These are phyloP conservation scores for Pluvialis apricaria DNA, from an alignment of 2,113 vertebrate genomes.

Conservation along the genomic window DNA sequence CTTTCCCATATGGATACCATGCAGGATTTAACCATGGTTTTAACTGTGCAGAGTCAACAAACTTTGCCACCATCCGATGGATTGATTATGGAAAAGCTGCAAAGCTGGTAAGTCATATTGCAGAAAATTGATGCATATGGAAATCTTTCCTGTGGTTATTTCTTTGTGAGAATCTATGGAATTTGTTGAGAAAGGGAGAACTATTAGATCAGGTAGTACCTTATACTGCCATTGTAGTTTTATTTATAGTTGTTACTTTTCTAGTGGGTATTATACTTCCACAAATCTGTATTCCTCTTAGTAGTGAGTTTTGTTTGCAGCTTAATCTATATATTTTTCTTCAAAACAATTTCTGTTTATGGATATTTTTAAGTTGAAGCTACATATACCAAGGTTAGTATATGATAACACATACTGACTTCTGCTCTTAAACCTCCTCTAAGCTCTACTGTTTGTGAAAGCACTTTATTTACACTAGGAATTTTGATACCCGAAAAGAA, in stretches of 20 bases:
- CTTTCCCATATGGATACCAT: conserved; percentile 97
- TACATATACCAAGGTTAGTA: background rate
- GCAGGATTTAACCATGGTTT: conserved; percentile 98
- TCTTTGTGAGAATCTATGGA: background rate
- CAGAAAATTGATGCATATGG: background rate
- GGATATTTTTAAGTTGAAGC: background rate
- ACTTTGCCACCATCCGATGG: conserved; percentile 95
- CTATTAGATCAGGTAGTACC: background rate
- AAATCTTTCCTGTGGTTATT: background rate
- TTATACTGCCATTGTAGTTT: background rate
- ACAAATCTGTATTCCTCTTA: background rate
- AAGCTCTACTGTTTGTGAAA: background rate
- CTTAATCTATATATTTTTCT: background rate
- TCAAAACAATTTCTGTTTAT: background rate
- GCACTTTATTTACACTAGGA: background rate
- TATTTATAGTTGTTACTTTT: background rate
- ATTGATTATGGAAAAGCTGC: conserved; percentile 97
- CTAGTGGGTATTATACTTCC: background rate
- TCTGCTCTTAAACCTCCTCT: background rate
- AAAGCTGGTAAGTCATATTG: conserved; percentile 77
- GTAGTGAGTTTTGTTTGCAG: background rate
- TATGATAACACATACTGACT: background rate
- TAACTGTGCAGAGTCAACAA: conserved; percentile 98
- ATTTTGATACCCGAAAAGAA: background rate
- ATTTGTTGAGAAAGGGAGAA: background rate